phyloP scores from a whole-genome alignment of 2,113 vertebrate genomes.

The Apodemus speciosus region DNA sequence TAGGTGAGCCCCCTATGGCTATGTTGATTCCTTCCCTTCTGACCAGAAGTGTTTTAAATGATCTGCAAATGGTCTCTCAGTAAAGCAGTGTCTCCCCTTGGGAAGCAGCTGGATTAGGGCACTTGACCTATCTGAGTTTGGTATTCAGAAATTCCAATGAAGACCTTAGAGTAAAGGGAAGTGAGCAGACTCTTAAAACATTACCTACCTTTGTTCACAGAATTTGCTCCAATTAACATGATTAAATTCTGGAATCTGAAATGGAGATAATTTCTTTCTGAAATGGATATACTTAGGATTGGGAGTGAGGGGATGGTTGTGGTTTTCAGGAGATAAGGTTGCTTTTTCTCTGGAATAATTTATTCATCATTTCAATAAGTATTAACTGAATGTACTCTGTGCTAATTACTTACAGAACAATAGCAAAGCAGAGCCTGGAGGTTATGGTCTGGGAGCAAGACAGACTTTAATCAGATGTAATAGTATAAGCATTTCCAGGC shows the following conservation, averaged over 20 bases:
- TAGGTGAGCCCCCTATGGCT: constrained; percentile 47
- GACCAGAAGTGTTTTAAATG: constrained; percentile 52
- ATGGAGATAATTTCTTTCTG: constrained; percentile 30
- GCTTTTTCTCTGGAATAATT: constrained; percentile 30
- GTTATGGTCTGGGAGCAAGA: background rate
- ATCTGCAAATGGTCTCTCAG: constrained; percentile 47
- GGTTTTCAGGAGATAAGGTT: constrained; percentile 11
- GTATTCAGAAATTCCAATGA: constrained; percentile 62
- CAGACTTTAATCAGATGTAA: background rate
- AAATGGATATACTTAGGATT: constrained; percentile 33
- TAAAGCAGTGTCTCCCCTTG: constrained; percentile 33
- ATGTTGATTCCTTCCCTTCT: constrained; percentile 1
- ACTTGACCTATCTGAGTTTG: constrained; percentile 73
- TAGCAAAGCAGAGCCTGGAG: background rate
- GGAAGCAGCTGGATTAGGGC: constrained; percentile 56
- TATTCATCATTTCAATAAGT: constrained; percentile 45
- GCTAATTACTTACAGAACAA: background rate
- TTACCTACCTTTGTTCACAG: constrained; percentile 18
- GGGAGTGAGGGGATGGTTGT: background rate
- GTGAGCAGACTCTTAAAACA: constrained; percentile 18
- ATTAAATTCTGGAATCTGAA: constrained; percentile 43
- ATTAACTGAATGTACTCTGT: constrained; percentile 4
- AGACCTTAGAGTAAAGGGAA: constrained; percentile 49
- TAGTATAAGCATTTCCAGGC: background rate
- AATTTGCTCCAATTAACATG: constrained; percentile 34